Conservation (phyloP, 2,888 invertebrate species). For the Drosophila ezoana region DNA sequence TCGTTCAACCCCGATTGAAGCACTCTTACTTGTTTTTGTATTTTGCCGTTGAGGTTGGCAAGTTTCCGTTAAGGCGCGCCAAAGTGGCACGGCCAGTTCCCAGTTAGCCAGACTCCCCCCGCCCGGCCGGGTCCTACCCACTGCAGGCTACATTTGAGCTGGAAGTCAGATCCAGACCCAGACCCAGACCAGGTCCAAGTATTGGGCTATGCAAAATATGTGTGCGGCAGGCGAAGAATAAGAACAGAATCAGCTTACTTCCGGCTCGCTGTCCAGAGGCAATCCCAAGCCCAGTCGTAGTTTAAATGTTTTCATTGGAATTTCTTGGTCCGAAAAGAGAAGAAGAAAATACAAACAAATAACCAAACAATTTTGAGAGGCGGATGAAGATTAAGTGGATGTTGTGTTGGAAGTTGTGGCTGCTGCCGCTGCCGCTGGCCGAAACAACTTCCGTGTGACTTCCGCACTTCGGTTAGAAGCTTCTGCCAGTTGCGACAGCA, state of each 20-base stretch:
- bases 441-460: conserved; percentile 80
- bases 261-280: conserved; percentile 29
- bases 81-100: conserved; percentile 74
- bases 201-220: conserved; percentile 50
- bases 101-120: conserved; percentile 18
- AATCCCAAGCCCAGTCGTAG: background rate
- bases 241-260: conserved; percentile 46
- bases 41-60: conserved; percentile 63
- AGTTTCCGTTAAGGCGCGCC: conserved; percentile 77
- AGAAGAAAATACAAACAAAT: conserved; percentile 11
- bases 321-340: conserved; percentile 32
- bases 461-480: conserved; percentile 54
- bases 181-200: conserved; percentile 13
- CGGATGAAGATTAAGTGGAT: conserved; percentile 53
- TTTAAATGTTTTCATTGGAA: conserved; percentile 64
- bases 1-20: background rate
- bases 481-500: conserved; percentile 27
- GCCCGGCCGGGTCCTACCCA: background rate
- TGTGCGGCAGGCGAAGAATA: conserved; percentile 6
- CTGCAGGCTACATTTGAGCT: conserved; percentile 17
- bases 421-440: conserved; percentile 17
- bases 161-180: conserved; percentile 3
- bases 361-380: conserved; percentile 33
- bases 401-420: conserved; percentile 18
- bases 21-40: conserved; percentile 20